Evolutionary conservation across 2,113 vertebrate genomes (phyloP), one percentile per base, ranked within the genome.

Genomic region (Labeo catla): DNA sequence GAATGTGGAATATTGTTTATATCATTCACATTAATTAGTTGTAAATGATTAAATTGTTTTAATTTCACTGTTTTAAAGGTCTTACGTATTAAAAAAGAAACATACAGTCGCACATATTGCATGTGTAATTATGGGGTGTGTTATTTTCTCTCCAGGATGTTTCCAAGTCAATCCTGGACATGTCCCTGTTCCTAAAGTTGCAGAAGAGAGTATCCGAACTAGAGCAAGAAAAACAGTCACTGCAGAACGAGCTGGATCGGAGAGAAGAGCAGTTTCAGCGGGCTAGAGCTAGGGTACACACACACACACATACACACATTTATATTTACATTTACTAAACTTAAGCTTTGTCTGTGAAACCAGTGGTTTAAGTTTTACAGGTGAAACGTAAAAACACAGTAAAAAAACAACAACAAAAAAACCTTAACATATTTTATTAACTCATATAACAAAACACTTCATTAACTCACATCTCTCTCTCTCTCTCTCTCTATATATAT

Each of bases 131-230:
- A 19, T 21, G 16, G 4, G 39, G 36, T 80, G 50, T 23, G 9
- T 34, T 34, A 21, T 28, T 23, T 43, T 57, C 6, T 36, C 7
- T 16, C 4, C 93, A 99, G 98, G 98, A 99, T 54, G 96, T 98
- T 87, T 97, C 96, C 10, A 98, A 97, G 88, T 95, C 95, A 49
- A 94, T 94, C 8, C 70, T 98, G 88, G 98, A 99, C 86, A 98
- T 99, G 91, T 98, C 98, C 7, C 92, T 99, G 90, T 99, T 98
- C 92, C 96, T 99, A 91, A 99, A 99, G 93, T 96, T 99, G 86
- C 98, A 99, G 94, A 99, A 99, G 92, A 95, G 98, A 9, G 96
- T 99, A 61, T 96, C 96, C 0, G 98, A 99, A 84, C 93, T 99
- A 88, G 98, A 99, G 92, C 97, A 98, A 88, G 98, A 99, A 88